Evolutionary conservation across 2,113 vertebrate genomes (phyloP), one percentile per base, ranked within the genome.

Genomic region (Hassar affinis): DNA sequence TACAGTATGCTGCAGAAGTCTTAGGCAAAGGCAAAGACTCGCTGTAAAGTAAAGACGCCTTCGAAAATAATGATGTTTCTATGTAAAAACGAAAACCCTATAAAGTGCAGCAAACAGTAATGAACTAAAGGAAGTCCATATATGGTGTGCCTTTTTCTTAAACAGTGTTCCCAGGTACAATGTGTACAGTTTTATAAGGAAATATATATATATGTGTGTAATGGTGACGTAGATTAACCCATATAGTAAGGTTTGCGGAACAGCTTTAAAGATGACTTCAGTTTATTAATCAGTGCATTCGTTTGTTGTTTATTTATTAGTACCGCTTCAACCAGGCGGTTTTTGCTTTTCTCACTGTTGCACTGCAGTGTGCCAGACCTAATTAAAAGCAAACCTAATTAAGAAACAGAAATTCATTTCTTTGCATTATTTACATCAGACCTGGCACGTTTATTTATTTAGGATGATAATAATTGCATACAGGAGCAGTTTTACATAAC

Each of bases 341-440:
- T 33, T n/a, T 35, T 54, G 49, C 25, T 18, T 22, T 42, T 54
- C 17, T 22, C 30, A 35, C 74, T 35, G 49, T 52, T 76, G 11
- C 74, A 51, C 8, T 75, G 47, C 49, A 2, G 18, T 76, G 47
- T 52, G 51, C 27, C 51, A 22, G 74, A 6, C 18, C 30, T 76
- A 52, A 33, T 75, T 75, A 52, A 75, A 75, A 52, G 47, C 68
- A 5, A 18, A 30, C 49, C 14, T 75, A 75, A 75, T 75, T 72
- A 72, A 25, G 14, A 49, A 49, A 49, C 69, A 72, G 25, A 25
- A 49, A 72, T 27, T 49, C 42, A 27, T 72, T 49, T 49, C 38
- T 42, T 27, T 47, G 22, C 45, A 72, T 15, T 75, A 52, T 75
- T 75, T 51, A 75, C 72, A 27, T 74, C 33, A 27, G 47, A 51